Percentiles rank a stretch among this genome's conserved stretches.
phyloP scores from a whole-genome alignment of 1,140 invertebrate species.

The Penaeus chinensis region DNA sequence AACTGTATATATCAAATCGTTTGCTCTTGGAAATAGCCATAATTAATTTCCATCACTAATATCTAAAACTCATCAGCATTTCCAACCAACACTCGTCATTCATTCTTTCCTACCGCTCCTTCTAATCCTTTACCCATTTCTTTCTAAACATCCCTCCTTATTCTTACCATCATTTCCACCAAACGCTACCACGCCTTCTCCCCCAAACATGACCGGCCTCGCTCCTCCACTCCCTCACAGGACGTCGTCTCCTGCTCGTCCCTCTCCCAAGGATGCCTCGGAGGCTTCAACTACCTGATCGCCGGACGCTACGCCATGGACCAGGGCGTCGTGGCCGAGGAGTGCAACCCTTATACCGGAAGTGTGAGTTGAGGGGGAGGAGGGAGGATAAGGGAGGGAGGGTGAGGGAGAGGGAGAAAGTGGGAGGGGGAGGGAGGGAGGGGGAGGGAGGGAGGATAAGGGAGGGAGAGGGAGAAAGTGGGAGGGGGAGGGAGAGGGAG shows the following conservation, averaged over 20 bases:
- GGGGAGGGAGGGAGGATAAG: too few relatives aligned
- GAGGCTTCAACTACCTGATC: slow-evolving; percentile 73
- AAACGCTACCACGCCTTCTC: neutral
- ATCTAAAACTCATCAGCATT: too few relatives aligned
- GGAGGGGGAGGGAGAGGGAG: too few relatives aligned
- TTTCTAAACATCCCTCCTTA: neutral
- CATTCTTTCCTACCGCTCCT: too few relatives aligned
- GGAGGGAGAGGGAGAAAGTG: too few relatives aligned
- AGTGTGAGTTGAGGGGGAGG: slow-evolving; percentile 64
- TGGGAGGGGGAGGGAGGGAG: too few relatives aligned
- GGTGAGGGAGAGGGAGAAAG: too few relatives aligned
- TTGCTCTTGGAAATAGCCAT: too few relatives aligned
- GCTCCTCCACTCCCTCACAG: slow-evolving; percentile 64
- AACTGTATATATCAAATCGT: too few relatives aligned
- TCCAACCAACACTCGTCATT: too few relatives aligned
- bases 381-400: too few relatives aligned
- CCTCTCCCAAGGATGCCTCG: slow-evolving; percentile 72
- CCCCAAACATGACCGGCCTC: slow-evolving; percentile 64
- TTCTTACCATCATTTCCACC: neutral
- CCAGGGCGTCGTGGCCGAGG: slow-evolving; percentile 71
- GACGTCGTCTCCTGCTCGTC: slow-evolving; percentile 72
- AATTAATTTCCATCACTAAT: too few relatives aligned
- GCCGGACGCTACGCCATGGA: slow-evolving; percentile 70
- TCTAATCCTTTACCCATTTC: neutral
- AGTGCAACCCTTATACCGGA: slow-evolving; percentile 70